These are phyloP conservation scores for Schizotus pectinicornis DNA, from an alignment of 2,888 invertebrate species.

Conservation along the genomic window DNA sequence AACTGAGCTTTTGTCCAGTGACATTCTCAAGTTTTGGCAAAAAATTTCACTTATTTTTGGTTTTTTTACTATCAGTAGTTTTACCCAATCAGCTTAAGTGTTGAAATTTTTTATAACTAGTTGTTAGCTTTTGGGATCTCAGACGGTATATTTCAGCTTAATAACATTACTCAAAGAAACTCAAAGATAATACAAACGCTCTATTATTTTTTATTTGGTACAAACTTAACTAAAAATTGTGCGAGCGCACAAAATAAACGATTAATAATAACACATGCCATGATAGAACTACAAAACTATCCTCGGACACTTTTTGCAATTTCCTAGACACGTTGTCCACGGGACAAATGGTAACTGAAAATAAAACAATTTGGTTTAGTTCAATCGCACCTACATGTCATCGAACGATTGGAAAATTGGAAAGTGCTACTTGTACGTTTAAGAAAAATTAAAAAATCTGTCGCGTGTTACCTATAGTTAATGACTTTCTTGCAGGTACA, in stretches of 20 bases:
- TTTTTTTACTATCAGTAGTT: no score
- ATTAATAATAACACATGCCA: slow-evolving; percentile 9
- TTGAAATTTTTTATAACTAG: no score
- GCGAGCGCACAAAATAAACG: slow-evolving; percentile 6
- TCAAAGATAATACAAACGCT: slow-evolving; percentile 1
- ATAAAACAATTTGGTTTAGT: slow-evolving; percentile 1
- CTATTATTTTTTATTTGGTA: slow-evolving; percentile 9
- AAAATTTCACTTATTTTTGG: no score
- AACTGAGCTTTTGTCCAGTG: no score
- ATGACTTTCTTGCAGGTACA: slow-evolving; percentile 21
- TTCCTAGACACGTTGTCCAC: slow-evolving; percentile 21
- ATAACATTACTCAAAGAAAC: not conserved
- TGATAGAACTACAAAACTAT: slow-evolving; percentile 26
- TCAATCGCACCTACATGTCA: not conserved
- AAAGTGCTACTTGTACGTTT: no score
- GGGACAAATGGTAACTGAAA: slow-evolving; percentile 15
- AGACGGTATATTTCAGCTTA: no score
- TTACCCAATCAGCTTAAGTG: no score
- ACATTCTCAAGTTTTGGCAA: no score
- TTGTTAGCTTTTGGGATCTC: no score
- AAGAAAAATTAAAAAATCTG: not conserved
- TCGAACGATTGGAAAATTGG: no score
- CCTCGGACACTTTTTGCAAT: slow-evolving; percentile 23
- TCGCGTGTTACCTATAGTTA: slow-evolving; percentile 16
- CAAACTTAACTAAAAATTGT: slow-evolving; percentile 17